Evolutionary conservation across 2,113 vertebrate genomes (phyloP), one percentile per base, ranked within the genome.

Genomic region (Diadophis punctatus): DNA sequence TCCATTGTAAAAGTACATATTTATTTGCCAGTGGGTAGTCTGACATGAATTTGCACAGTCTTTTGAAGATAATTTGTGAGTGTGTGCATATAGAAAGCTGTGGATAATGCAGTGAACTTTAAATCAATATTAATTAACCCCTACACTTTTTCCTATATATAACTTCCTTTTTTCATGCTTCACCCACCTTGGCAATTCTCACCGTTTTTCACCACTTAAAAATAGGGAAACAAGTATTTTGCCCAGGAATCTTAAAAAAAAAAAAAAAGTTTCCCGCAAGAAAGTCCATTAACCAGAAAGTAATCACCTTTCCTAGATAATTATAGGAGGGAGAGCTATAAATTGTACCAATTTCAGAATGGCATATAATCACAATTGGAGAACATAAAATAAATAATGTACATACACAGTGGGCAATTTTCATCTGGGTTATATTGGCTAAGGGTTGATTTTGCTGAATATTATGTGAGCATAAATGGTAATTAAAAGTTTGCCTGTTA

Each of bases 121-220:
- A 93, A 93, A 91, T 85, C 88, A 63, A 93, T 95, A 23, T 22
- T 91, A 92, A 87, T 68, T 30, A 93, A 95, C 74, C 88, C 92
- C 53, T 84, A 60, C 80, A 92, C 27, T 85, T 56, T 88, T 84
- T 60, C 56, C 7, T 93, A 60, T 94, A 91, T 91, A 60, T 2
- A 92, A 9, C 18, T 80, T 90, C 92, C 18, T 11, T 90, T 93
- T 95, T 56, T 93, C 56, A 63, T 0, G 30, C 30, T 68, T 0
- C 3, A 55, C n/a, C 20, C 85, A 30, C 27, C 86, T 25, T 91
- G 89, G 30, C 0, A 25, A 92, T 25, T 1, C 3, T 0, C 6
- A 86, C 34, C 34, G 11, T 63, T 34, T 86, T 1, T 0, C 46
- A 89, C 7, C 86, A 48, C 63, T 0, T 10, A 86, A 48, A 86